Evolutionary conservation across 1,140 invertebrate species (phyloP).

Genomic region (Coboldia fuscipes): DNA sequence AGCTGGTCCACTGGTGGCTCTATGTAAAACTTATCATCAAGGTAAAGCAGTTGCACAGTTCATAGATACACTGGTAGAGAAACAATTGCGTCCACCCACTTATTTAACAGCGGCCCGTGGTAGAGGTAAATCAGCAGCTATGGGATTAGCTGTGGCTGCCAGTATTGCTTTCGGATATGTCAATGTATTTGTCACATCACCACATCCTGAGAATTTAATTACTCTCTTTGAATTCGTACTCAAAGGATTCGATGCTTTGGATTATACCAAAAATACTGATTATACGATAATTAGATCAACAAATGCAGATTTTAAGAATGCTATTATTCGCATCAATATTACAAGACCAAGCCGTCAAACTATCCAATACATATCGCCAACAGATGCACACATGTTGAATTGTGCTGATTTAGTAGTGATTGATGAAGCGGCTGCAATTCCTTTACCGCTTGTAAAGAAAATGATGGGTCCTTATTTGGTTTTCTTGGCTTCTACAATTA

Average conservation of each 20-base stretch:
- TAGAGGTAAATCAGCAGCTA: slow-evolving; percentile 91
- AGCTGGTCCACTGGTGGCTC: slow-evolving; percentile 69
- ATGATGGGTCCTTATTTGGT: slow-evolving; percentile 85
- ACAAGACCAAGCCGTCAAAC: slow-evolving; percentile 87
- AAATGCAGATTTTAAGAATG: slow-evolving; percentile 93
- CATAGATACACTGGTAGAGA: slow-evolving; percentile 88
- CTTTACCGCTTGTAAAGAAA: slow-evolving; percentile 76
- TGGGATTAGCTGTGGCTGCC: slow-evolving; percentile 82
- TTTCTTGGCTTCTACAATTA: slow-evolving; percentile 93
- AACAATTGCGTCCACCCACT: slow-evolving; percentile 64
- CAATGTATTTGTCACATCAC: slow-evolving; percentile 96
- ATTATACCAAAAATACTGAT: slow-evolving; percentile 93
- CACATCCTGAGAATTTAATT: slow-evolving; percentile 94
- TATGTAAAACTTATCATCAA: slow-evolving; percentile 88
- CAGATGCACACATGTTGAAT: slow-evolving; percentile 67
- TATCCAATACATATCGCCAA: slow-evolving; percentile 92
- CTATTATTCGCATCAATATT: slow-evolving; percentile 82
- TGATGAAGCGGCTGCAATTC: slow-evolving; percentile 98
- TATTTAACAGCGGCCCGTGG: slow-evolving; percentile 91
- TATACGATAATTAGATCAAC: slow-evolving; percentile 91
- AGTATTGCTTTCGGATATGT: slow-evolving; percentile 79
- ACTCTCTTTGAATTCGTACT: slow-evolving; percentile 96
- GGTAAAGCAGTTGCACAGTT: slow-evolving; percentile 83
- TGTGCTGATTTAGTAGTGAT: slow-evolving; percentile 92
- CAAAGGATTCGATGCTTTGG: slow-evolving; percentile 86